These are phyloP conservation scores for Tipula unca DNA, from an alignment of 2,888 invertebrate species.

Conservation along the genomic window DNA sequence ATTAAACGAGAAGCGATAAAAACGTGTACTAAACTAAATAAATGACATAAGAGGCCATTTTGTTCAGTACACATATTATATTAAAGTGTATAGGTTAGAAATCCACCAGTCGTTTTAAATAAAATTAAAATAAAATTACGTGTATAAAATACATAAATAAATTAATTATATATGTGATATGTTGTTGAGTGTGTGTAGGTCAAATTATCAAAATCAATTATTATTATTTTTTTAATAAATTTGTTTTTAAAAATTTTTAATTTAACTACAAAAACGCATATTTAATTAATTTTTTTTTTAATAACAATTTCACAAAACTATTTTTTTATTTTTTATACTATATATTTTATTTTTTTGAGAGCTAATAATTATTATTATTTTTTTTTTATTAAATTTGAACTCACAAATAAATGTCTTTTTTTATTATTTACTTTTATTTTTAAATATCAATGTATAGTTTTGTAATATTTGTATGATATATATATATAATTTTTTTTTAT, in stretches of 20 bases:
- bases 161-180: neutral
- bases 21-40: too few relatives aligned
- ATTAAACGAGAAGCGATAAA: neutral
- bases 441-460: constrained; percentile 15
- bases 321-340: constrained; percentile 3
- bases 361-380: neutral
- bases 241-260: constrained; percentile 16
- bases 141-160: neutral
- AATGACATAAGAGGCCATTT: neutral
- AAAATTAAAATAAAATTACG: neutral
- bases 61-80: neutral
- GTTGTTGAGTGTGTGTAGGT: neutral
- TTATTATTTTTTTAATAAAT: neutral
- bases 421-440: neutral
- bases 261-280: constrained; percentile 19
- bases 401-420: constrained; percentile 1
- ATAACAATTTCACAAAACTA: constrained; percentile 19
- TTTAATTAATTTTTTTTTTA: neutral
- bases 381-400: constrained; percentile 4
- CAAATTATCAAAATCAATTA: neutral
- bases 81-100: neutral
- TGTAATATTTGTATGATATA: constrained; percentile 15
- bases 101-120: neutral
- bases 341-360: constrained; percentile 15
- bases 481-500: neutral